Evolutionary conservation across 2,113 vertebrate genomes (phyloP), one percentile per base, ranked within the genome.

Genomic region (Manacus vitellinus): DNA sequence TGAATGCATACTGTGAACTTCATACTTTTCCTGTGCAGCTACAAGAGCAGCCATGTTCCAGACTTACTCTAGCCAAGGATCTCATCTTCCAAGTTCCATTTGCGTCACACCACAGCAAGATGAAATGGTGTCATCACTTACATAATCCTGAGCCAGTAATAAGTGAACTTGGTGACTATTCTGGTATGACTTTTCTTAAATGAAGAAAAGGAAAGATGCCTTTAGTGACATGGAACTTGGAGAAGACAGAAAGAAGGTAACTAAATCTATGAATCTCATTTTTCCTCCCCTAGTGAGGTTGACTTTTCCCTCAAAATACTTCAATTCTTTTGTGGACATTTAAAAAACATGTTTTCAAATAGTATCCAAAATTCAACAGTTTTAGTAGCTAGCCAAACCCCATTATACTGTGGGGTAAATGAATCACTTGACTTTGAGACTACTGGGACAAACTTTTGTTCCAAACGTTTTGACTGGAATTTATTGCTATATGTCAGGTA

Each of bases 21-120:
- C 49, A 28, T 0, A 0, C 14, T 88, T 27, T 3, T 1, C 1
- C 51, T 22, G 14, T 0, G 0, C 52, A 75, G 35, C 58, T 75
- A 52, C 66, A 88, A 41, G 78, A 79, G 56, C 66, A 66, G 59
- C 11, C 11, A 3, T 15, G 15, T 72, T 88, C 55, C 49, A 23
- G 9, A 5, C 73, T 89, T 88, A 22, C 13, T 68, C 49, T 37
- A 41, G 65, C 81, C 27, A 61, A 75, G 41, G 56, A 79, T 72
- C 71, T 79, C 52, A 55, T 56, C 66, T 75, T 61, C 21, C 23
- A 44, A 52, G 56, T 47, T 86, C 54, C 37, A 31, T 72, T 63
- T 75, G 37, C 4, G 4, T 61, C 58, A 44, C 0, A 9, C 22
- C 62, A 46, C 31, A 44, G 90, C 16, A 55, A 79, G n/a, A 72